phyloP scores from a whole-genome alignment of 2,113 vertebrate species.

The Carlito syrichta region DNA sequence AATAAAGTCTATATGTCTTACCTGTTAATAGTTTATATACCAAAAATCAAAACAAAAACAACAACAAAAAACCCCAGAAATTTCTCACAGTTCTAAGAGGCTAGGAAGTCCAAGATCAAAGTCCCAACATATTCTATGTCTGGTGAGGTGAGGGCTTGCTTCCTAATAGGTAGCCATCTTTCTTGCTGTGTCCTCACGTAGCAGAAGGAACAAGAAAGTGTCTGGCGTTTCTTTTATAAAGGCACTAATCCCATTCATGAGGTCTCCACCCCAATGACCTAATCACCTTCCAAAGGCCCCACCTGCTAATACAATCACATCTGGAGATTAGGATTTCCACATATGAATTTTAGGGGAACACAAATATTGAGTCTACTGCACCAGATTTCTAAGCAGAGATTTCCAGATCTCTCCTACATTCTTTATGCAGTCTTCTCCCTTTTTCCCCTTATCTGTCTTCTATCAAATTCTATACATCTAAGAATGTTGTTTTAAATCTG shows the following conservation, averaged over 20 bases:
- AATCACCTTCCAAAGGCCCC: background rate
- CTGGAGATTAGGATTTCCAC: background rate
- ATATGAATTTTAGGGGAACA: background rate
- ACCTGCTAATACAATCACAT: background rate
- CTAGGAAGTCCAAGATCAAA: background rate
- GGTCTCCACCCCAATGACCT: background rate
- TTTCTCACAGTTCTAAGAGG: background rate
- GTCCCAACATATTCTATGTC: background rate
- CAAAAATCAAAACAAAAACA: no score
- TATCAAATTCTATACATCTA: background rate
- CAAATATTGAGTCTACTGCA: background rate
- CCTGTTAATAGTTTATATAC: no score
- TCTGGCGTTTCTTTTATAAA: background rate
- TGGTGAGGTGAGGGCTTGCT: background rate
- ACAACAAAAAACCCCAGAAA: no score
- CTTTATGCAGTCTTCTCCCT: background rate
- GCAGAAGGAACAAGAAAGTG: background rate
- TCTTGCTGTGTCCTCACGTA: background rate
- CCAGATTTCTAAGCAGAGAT: background rate
- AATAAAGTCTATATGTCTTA: no score
- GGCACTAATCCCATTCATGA: background rate
- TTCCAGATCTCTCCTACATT: background rate
- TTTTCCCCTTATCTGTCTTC: background rate
- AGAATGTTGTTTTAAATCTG: background rate
- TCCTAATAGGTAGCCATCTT: background rate